Conservation (phyloP, 2,797 vertebrate species). For the Hylomyscus alleni region DNA sequence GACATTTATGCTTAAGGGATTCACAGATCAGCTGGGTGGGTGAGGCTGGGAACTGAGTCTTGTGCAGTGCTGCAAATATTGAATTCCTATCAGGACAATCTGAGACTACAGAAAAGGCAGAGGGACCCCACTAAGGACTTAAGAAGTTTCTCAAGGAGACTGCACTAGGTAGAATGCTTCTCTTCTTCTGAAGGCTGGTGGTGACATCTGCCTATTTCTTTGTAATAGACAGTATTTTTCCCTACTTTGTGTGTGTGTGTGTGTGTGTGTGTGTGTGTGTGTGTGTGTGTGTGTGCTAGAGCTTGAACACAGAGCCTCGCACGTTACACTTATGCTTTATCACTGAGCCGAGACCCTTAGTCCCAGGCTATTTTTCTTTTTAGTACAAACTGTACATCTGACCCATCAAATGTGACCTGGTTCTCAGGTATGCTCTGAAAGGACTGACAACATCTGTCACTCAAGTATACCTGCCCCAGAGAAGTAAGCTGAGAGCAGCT, state of each 20-base stretch:
- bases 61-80: not conserved
- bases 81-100: not conserved
- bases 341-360: not conserved
- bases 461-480: not conserved
- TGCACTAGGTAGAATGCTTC: not conserved
- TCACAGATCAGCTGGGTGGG: not conserved
- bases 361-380: not conserved
- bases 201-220: not conserved
- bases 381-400: not conserved
- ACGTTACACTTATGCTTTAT: not conserved
- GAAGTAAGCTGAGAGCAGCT: not conserved
- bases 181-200: slow-evolving; percentile 39
- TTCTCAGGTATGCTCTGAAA: not conserved
- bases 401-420: not conserved
- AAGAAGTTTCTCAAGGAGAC: not conserved
- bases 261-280: too few species aligned
- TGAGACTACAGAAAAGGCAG: not conserved
- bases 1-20: not conserved
- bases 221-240: not conserved
- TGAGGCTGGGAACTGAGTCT: not conserved
- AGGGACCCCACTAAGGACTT: not conserved
- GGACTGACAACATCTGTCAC: not conserved
- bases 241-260: too few species aligned
- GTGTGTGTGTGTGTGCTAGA: not conserved
- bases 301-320: not conserved